These are phyloP conservation scores for Stegostoma tigrinum DNA, from an alignment of 2,113 vertebrate genomes.

Conservation along the genomic window DNA sequence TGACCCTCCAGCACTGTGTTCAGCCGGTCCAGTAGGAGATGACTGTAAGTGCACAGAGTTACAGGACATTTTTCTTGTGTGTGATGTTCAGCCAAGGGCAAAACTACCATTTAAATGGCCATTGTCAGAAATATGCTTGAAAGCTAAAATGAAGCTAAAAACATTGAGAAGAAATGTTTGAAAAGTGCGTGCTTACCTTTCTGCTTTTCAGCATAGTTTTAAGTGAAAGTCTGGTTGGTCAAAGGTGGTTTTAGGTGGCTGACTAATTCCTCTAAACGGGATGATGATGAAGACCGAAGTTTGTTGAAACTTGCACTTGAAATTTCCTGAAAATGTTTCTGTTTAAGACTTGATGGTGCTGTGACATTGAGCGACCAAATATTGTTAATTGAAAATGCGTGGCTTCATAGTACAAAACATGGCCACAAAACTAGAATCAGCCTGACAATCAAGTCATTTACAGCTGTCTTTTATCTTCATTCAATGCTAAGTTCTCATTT, in stretches of 20 bases:
- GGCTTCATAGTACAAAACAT: neutral
- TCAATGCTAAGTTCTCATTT: neutral
- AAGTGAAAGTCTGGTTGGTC: neutral
- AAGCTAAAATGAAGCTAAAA: neutral
- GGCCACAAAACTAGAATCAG: neutral
- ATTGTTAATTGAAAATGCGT: neutral
- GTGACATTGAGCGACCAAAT: neutral
- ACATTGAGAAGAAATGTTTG: neutral
- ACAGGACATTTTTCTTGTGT: neutral
- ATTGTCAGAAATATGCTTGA: neutral
- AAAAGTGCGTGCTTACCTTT: neutral
- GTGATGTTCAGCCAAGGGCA: neutral
- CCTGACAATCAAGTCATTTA: neutral
- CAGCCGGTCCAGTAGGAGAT: constrained; percentile 33
- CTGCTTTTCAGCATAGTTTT: neutral
- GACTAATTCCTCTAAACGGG: neutral
- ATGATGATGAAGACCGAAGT: neutral
- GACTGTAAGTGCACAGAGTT: neutral
- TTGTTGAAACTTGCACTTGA: neutral
- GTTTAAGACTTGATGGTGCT: neutral
- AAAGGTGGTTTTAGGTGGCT: neutral
- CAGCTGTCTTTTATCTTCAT: neutral
- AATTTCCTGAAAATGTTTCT: neutral
- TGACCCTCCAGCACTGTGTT: constrained; percentile 34
- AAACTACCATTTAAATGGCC: neutral